Percentiles rank a stretch among this genome's conserved stretches.
These are phyloP conservation scores for Drosophila pseudoobscura DNA, from an alignment of 1,140 invertebrate species.

Conservation along the genomic window DNA sequence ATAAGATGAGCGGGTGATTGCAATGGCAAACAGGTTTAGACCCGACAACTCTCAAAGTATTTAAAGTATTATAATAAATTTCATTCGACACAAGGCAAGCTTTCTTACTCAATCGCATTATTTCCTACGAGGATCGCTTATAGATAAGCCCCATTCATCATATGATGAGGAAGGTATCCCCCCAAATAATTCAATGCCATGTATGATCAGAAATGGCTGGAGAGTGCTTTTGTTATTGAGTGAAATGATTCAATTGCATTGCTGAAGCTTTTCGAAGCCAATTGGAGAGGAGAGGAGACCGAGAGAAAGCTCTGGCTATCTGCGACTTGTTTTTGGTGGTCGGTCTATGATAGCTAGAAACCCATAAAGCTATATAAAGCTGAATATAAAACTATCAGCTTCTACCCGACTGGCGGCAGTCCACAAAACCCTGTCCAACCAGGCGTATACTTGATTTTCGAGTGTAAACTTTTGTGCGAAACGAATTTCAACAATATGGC, in stretches of 20 bases:
- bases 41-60: neutral
- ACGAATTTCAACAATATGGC: slow-evolving; percentile 23
- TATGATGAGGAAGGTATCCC: no score
- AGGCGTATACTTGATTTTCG: slow-evolving; percentile 4
- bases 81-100: slow-evolving; percentile 1
- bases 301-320: neutral
- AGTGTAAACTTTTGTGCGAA: neutral
- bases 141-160: no score
- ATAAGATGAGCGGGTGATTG: slow-evolving; percentile 39
- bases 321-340: slow-evolving; percentile 1
- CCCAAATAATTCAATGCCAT: no score
- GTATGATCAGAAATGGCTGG: no score
- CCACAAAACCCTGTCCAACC: slow-evolving; percentile 2
- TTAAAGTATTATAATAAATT: slow-evolving; percentile 9
- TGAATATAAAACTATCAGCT: slow-evolving; percentile 25
- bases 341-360: neutral
- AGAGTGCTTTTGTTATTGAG: slow-evolving; percentile 2
- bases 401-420: neutral
- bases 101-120: neutral
- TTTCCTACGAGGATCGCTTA: no score
- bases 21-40: neutral
- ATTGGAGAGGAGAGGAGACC: neutral
- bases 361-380: slow-evolving; percentile 11
- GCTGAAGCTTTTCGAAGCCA: neutral
- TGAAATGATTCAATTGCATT: neutral